phyloP scores from a whole-genome alignment of 2,797 vertebrate genomes.

The Pangasius larnaudii region DNA sequence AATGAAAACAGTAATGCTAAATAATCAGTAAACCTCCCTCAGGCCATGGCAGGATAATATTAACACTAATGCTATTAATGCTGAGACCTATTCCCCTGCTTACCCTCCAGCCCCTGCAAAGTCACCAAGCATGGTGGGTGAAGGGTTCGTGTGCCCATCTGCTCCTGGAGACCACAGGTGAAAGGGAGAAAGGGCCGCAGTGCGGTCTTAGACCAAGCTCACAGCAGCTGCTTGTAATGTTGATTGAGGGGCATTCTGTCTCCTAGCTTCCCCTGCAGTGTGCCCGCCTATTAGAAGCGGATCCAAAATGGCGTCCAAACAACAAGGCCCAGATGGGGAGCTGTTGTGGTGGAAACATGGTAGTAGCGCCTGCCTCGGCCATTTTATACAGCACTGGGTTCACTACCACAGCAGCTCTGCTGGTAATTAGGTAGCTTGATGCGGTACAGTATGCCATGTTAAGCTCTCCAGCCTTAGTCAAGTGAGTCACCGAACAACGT shows the following conservation, averaged over 20 bases:
- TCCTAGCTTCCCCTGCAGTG: slow-evolving; percentile 36
- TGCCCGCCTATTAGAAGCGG: slow-evolving; percentile 27
- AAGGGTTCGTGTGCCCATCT: slow-evolving; percentile 40
- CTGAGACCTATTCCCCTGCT: slow-evolving; percentile 46
- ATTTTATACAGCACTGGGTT: slow-evolving; percentile 13
- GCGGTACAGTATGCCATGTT: slow-evolving; percentile 52
- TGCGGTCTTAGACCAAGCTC: slow-evolving; percentile 13
- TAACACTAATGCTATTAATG: slow-evolving; percentile 74
- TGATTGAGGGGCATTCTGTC: slow-evolving; percentile 32
- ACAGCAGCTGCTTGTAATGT: slow-evolving; percentile 35
- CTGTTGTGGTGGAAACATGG: slow-evolving; percentile 29
- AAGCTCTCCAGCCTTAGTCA: slow-evolving; percentile 59
- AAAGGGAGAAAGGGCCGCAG: slow-evolving; percentile 14
- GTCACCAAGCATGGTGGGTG: slow-evolving; percentile 61
- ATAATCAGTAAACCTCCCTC: slow-evolving; percentile 72
- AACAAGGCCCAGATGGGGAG: slow-evolving; percentile 53
- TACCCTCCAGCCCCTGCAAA: slow-evolving; percentile 59
- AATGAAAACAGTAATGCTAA: slow-evolving; percentile 76
- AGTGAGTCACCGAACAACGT: slow-evolving; percentile 59
- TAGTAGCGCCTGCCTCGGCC: slow-evolving; percentile 29
- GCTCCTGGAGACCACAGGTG: slow-evolving; percentile 40
- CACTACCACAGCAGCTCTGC: slow-evolving; percentile 33
- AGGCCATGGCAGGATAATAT: slow-evolving; percentile 73
- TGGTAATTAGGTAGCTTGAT: slow-evolving; percentile 55
- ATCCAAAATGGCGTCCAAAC: slow-evolving; percentile 58